Evolutionary conservation across 1,140 invertebrate genomes (phyloP).

Genomic region (Tetragnatha versicolor): DNA sequence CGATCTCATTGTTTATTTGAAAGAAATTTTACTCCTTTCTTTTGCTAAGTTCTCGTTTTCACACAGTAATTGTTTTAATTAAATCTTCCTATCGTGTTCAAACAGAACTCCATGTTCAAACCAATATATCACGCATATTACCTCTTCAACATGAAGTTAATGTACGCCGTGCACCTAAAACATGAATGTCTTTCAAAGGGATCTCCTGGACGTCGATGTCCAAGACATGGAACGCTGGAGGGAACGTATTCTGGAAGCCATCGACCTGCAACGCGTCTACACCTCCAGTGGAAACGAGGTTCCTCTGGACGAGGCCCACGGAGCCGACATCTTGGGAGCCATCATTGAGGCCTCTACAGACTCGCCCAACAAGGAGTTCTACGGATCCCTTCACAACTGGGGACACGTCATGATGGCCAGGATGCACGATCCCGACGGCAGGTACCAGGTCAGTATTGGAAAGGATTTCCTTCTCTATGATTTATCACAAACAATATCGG

Average conservation of each 20-base stretch:
- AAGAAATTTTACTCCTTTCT: no score
- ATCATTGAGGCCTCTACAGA: slow-evolving; percentile 68
- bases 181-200: no score
- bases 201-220: slow-evolving; percentile 62
- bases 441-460: slow-evolving; percentile 57
- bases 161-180: no score
- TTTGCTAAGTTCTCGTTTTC: no score
- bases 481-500: no score
- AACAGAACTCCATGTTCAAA: no score
- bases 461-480: no score
- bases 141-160: no score
- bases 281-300: background rate
- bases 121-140: no score
- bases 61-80: no score
- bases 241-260: slow-evolving; percentile 26
- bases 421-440: slow-evolving; percentile 74
- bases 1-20: no score
- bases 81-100: no score
- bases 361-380: slow-evolving; percentile 64
- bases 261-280: slow-evolving; percentile 12
- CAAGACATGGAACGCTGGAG: slow-evolving; percentile 63
- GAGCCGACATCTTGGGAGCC: slow-evolving; percentile 68
- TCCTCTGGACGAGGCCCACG: slow-evolving; percentile 26
- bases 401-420: slow-evolving; percentile 70
- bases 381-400: slow-evolving; percentile 63